These are phyloP conservation scores for Microctenopoma lineatum DNA, from an alignment of 2,797 vertebrate genomes.

Conservation along the genomic window DNA sequence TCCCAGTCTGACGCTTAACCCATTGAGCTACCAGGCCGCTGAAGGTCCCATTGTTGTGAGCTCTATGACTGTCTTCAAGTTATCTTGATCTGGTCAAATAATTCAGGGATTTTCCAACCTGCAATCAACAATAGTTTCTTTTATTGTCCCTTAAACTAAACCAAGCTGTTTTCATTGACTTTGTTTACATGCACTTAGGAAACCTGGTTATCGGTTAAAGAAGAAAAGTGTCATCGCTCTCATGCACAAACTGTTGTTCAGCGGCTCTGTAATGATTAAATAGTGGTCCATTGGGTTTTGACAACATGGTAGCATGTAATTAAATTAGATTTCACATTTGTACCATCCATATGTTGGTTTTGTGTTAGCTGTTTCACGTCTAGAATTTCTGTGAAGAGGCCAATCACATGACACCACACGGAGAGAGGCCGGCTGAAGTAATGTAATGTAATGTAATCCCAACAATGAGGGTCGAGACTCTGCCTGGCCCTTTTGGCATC, in stretches of 20 bases:
- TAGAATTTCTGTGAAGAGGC: not conserved
- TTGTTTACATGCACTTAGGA: no score
- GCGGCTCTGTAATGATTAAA: not conserved
- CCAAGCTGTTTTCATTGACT: no score
- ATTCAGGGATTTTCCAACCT: no score
- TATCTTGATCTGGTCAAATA: no score
- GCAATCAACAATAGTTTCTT: no score
- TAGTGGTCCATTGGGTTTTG: not conserved
- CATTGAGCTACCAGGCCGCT: no score
- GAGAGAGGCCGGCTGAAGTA: conserved; percentile 26
- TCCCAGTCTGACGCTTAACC: no score
- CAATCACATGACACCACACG: conserved; percentile 39
- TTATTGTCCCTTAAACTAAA: no score
- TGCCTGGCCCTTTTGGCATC: conserved; percentile 42
- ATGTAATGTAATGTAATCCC: conserved; percentile 51
- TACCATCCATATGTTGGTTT: not conserved
- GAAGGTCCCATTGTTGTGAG: not conserved
- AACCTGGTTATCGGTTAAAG: no score
- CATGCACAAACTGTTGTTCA: not conserved
- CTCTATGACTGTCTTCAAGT: not conserved
- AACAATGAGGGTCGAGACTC: conserved; percentile 27
- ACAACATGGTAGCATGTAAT: not conserved
- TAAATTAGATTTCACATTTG: not conserved
- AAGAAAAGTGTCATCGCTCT: no score
- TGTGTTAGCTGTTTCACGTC: conserved; percentile 8